Base-by-base conservation (phyloP, 2,888 invertebrate genomes). In the Eupithecia inturbata region DNA sequence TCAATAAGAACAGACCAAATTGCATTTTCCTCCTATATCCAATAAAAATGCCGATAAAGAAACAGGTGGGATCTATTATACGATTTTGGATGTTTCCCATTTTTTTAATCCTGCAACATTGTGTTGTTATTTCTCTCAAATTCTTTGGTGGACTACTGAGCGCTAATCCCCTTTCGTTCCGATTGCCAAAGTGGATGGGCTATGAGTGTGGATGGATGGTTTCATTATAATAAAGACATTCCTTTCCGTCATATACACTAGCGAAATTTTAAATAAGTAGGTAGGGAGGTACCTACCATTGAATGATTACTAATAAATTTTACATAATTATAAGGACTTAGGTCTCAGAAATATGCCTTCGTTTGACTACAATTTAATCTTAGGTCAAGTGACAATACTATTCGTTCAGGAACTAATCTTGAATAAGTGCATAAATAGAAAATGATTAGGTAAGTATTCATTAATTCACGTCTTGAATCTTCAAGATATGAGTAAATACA, bases 141-240 rank as follows among this genome's bases (percentile, higher is more conserved):
- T 71, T 68, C 68, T 49, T 73, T 76, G 68, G 73, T 76, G 41
- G 76, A 71, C 66, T 76, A 67, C 71, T 75, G 70, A 62, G 63
- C 70, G n/a, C 16, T 36, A 49, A 45, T 63, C 64, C 33, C 39
- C 22, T 22, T 66, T 26, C 66, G 19, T 9, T 26, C 22, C 36
- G 12, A 66, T 66, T 66, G 26, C 26, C 36, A 64, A 33, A 19
- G 66, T 41, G 39, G 5, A 66, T 66, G 66, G 36, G 26, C 6
- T 6, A 39, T 14, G 26, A 22, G 14, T 26, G 31, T 62, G 4
- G 31, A 62, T 31, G 62, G 62, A 31, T 31, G 28, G 57, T 10
- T 60, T 57, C 26, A 41, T n/a, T 41, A 22, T 57, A 57, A 26
- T 22, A 22, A 4, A 31, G 2, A 4, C 5, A 31, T 31, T 31